A percentile compares a stretch with the other conserved stretches of the same genome.
Evolutionary conservation across 2,797 vertebrate genomes (phyloP).

Genomic region (Coregonus suidteri): DNA sequence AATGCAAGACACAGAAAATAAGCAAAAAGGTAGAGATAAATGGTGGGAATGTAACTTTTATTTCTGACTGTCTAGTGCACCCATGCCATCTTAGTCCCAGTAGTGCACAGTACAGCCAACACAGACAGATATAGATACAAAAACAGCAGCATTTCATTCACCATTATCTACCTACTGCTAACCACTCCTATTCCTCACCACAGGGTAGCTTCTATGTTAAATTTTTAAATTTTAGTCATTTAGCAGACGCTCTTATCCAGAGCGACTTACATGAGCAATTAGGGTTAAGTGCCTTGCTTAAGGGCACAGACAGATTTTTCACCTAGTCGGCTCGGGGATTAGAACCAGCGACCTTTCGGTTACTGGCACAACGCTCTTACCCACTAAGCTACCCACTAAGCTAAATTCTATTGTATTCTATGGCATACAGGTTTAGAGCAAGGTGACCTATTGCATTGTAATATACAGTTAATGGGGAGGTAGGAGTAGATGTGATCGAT

Average conservation of each 20-base stretch:
- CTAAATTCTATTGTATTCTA: neutral
- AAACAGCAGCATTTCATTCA: neutral
- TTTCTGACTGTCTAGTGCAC: conserved; percentile 12
- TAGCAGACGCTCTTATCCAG: too few species aligned
- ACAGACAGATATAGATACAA: conserved; percentile 8
- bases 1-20: neutral
- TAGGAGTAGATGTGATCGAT: conserved; percentile 1
- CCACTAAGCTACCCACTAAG: too few species aligned
- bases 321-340: too few species aligned
- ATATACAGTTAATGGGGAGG: conserved; percentile 13
- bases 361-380: too few species aligned
- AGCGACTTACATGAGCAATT: too few species aligned
- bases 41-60: neutral
- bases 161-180: neutral
- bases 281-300: too few species aligned
- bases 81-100: conserved; percentile 45
- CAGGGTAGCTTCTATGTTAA: neutral
- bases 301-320: too few species aligned
- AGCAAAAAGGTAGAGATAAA: neutral
- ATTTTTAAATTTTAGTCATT: too few species aligned
- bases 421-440: neutral
- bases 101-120: conserved; percentile 28
- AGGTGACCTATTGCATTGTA: conserved; percentile 50
- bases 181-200: neutral
- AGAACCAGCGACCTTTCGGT: too few species aligned